Conservation (phyloP, 2,888 invertebrate species). For the Gibbula magus region DNA sequence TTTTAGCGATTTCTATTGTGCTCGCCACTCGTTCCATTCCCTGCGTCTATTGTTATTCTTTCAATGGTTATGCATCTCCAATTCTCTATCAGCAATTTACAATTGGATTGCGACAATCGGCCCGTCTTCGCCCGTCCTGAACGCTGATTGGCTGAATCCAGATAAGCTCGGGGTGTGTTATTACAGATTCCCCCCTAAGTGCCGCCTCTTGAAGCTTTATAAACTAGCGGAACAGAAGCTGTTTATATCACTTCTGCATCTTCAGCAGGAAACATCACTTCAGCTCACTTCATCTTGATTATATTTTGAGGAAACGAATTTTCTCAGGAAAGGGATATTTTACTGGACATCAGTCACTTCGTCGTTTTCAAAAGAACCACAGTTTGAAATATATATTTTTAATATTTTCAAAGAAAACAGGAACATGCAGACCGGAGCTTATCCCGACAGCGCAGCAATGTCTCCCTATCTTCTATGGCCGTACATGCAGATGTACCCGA, state of each 20-base stretch:
- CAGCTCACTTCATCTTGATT: not conserved
- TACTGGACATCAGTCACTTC: too few species aligned
- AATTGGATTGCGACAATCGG: slow-evolving; percentile 13
- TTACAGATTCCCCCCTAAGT: slow-evolving; percentile 6
- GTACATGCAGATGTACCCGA: slow-evolving; percentile 37
- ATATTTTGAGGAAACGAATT: not conserved
- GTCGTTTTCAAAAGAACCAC: too few species aligned
- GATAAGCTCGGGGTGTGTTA: not conserved
- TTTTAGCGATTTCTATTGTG: slow-evolving; percentile 20
- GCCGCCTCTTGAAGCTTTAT: slow-evolving; percentile 8
- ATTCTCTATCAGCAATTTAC: not conserved
- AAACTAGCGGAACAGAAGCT: not conserved
- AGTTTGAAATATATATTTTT: too few species aligned
- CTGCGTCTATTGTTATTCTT: slow-evolving; percentile 12
- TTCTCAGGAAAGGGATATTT: too few species aligned
- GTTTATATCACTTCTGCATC: not conserved
- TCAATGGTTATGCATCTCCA: slow-evolving; percentile 7
- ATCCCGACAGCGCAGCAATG: slow-evolving; percentile 20
- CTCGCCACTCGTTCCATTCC: slow-evolving; percentile 12
- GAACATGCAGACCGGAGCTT: slow-evolving; percentile 33
- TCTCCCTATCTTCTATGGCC: slow-evolving; percentile 43
- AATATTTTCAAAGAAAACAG: not conserved
- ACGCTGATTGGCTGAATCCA: slow-evolving; percentile 10
- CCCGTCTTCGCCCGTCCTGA: not conserved
- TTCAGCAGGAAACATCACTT: not conserved